Base-by-base conservation (phyloP, 2,888 invertebrate genomes). In the Drosophila phalerata region DNA sequence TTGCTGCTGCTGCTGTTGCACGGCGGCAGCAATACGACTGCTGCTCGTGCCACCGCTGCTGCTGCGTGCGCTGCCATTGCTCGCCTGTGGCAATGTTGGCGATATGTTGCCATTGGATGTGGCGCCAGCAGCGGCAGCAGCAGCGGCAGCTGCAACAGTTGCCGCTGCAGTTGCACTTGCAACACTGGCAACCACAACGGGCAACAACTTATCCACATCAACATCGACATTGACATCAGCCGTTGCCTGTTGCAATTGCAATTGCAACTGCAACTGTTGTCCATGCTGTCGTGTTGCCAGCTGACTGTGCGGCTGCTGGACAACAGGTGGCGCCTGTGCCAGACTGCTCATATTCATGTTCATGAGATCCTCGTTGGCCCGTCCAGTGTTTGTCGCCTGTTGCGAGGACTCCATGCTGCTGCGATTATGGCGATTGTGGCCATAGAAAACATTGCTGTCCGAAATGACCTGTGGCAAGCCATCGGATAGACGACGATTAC, bases 401-500 rank as follows among this genome's bases (percentile, higher is more conserved):
- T 51, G 67, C 0, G 43, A 37, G 2, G 69, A 42, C 17, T 92
- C 92, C 13, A 89, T 58, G 52, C 81, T 79, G 58, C 81, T 80
- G 60, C 91, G 92, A 80, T 91, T 89, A 53, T 90, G 92, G 15
- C 92, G 92, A 37, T 30, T 30, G 30, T 30, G 30, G 9, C 92
- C 92, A 52, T 93, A 93, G 77, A 92, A 93, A 4, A 93, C 93
- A 69, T 92, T 92, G 78, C 92, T 92, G 58, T 93, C 93, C 15
- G 93, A 93, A 60, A 92, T 92, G 62, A 93, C 92, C 79, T 92
- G 92, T 15, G 92, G 93, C 68, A 93, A 75, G 6, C 92, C 93
- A 71, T 93, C 93, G 34, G 93, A 93, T 6, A 92, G 82, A 1
- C 92, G 91, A 5, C 93, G 92, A 83, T 92, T 92, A 72, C 92